Conservation (phyloP, 2,888 invertebrate genomes). For the Thecocarcelia acutangulata region DNA sequence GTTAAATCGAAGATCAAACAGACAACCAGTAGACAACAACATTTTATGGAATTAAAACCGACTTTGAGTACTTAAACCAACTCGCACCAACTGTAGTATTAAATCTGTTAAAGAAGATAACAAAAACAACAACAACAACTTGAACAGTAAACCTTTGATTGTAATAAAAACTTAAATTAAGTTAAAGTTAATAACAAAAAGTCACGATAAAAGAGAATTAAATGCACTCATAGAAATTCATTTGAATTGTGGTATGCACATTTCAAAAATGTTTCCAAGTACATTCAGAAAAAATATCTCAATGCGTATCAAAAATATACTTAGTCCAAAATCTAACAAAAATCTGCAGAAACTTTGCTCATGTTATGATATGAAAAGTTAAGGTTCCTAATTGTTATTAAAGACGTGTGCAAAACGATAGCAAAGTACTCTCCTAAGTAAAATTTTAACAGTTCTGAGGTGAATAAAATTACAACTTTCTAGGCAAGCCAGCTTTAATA, state of each 20-base stretch:
- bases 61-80: constrained; percentile 9
- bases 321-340: too few species aligned
- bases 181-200: constrained; percentile 43
- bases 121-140: constrained; percentile 9
- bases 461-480: too few species aligned
- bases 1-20: constrained; percentile 64
- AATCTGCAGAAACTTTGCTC: too few species aligned
- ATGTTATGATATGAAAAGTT: too few species aligned
- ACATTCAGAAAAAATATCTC: neutral
- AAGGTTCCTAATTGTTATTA: too few species aligned
- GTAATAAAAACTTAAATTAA: constrained; percentile 26
- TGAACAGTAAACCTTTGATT: constrained; percentile 1
- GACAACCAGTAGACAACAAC: constrained; percentile 45
- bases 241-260: neutral
- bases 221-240: constrained; percentile 2
- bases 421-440: too few species aligned
- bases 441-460: too few species aligned
- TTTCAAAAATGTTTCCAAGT: neutral
- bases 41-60: constrained; percentile 5
- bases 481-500: too few species aligned
- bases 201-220: constrained; percentile 26
- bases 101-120: constrained; percentile 27
- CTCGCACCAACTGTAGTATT: neutral
- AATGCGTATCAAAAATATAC: too few species aligned
- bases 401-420: too few species aligned